A percentile compares a stretch with the other conserved stretches of the same genome.
Evolutionary conservation across 2,797 vertebrate species (phyloP).

Genomic region (Molossus molossus): DNA sequence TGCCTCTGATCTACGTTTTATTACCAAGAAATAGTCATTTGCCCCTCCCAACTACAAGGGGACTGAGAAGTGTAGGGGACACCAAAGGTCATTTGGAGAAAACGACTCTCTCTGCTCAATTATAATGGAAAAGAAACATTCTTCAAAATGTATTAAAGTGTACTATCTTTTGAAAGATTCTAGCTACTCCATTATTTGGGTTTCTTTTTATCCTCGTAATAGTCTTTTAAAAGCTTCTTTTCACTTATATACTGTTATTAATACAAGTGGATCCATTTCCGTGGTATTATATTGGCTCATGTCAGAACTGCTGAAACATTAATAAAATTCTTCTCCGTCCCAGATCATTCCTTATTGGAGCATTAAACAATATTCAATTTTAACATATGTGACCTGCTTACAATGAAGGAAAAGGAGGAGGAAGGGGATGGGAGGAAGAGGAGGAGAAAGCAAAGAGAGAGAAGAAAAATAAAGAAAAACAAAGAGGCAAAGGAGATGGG

Average conservation of each 20-base stretch:
- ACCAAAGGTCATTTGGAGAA: background rate
- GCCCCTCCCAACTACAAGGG: background rate
- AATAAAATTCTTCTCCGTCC: background rate
- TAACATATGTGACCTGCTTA: background rate
- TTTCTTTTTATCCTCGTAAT: background rate
- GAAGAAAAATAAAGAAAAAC: background rate
- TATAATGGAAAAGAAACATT: background rate
- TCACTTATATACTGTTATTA: background rate
- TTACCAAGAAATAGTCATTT: background rate
- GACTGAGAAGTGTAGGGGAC: background rate
- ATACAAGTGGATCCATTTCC: background rate
- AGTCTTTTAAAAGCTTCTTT: background rate
- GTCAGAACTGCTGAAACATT: background rate
- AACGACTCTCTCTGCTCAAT: background rate
- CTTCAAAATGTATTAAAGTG: background rate
- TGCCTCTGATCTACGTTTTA: background rate
- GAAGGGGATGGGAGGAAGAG: background rate
- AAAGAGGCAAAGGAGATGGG: background rate
- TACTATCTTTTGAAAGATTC: background rate
- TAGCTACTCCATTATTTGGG: background rate
- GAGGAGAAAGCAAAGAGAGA: background rate
- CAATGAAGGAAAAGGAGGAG: background rate
- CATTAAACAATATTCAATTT: background rate
- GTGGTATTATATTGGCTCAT: background rate
- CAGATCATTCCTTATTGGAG: background rate